Base-by-base conservation (phyloP, 2,888 invertebrate species). In the Polymixis flavicincta region DNA sequence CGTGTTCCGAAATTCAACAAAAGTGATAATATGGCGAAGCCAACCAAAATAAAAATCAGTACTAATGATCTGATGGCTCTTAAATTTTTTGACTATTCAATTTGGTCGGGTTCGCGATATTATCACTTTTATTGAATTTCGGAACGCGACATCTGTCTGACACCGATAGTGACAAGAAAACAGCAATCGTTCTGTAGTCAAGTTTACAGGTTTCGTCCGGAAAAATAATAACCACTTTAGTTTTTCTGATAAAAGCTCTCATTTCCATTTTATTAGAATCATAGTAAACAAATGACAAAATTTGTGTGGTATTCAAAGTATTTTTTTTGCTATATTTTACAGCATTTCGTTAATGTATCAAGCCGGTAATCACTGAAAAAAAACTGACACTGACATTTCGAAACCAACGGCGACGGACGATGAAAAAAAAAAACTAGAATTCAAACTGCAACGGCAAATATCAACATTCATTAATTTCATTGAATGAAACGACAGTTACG, bases 401-500 rank as follows among this genome's bases (percentile, higher is more conserved):
- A 63, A 68, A 65, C 42, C 50, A 81, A 81, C 78, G 76, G 81
- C 84, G 63, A 25, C 32, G 0, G 73, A 19, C 28, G 8, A 17
- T 70, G 83, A 82, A 85, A 85, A 89, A 85, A 89, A 90, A 90
- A 90, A 89, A 83, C 76, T 82, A 45, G 65, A 91, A 90, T 95
- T 95, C 87, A 93, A 95, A 95, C 90, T 90, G 87, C 93, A 96
- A 96, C 96, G 95, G 95, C 88, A 87, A 89, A 77, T 85, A 90
- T 87, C 90, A 90, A 90, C 89, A 78, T 73, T 42, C 64, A 72
- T 17, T 61, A 71, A 83, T 89, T 90, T 90, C 74, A 83, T 88
- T 87, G 63, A 84, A 85, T 86, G 72, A 82, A 85, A 78, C 74
- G 85, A 88, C 89, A 87, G 87, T 86, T 89, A 85, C 80, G 88